phyloP scores from a whole-genome alignment of 2,888 invertebrate genomes.

The Calameuta idolon region DNA sequence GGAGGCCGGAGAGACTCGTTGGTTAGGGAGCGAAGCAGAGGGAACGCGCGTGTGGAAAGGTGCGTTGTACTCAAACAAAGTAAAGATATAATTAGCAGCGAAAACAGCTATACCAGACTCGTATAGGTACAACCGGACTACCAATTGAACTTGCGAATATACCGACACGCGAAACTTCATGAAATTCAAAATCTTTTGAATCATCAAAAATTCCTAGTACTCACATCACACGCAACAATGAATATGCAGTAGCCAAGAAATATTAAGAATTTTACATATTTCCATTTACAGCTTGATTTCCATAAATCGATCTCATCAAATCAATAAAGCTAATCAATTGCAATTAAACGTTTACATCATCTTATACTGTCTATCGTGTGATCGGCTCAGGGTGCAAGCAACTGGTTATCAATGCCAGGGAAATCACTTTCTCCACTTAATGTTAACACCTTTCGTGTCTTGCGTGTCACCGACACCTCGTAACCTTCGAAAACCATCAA shows the following conservation, averaged over 20 bases:
- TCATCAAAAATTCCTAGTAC: not conserved
- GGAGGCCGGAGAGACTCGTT: conserved; percentile 26
- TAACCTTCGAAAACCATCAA: conserved; percentile 10
- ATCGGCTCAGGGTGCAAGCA: not conserved
- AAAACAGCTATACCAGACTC: not conserved
- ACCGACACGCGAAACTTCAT: not conserved
- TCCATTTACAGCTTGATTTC: not conserved
- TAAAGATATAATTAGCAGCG: conserved; percentile 61
- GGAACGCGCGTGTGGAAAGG: conserved; percentile 59
- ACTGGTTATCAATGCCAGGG: not conserved
- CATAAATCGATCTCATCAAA: too few species aligned
- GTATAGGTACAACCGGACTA: conserved; percentile 20
- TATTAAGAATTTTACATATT: not conserved
- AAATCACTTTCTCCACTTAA: too few species aligned
- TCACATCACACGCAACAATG: not conserved
- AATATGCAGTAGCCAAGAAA: not conserved
- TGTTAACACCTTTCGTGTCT: conserved; percentile 21
- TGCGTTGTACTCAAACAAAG: conserved; percentile 67
- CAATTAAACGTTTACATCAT: too few species aligned
- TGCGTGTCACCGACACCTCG: conserved; percentile 13
- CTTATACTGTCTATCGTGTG: not conserved
- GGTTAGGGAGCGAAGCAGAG: conserved; percentile 35
- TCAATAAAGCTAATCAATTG: too few species aligned
- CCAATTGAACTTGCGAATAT: conserved; percentile 18
- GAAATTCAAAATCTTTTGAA: not conserved